Conservation (phyloP, 2,113 vertebrate genomes). For the Aegypius monachus region DNA sequence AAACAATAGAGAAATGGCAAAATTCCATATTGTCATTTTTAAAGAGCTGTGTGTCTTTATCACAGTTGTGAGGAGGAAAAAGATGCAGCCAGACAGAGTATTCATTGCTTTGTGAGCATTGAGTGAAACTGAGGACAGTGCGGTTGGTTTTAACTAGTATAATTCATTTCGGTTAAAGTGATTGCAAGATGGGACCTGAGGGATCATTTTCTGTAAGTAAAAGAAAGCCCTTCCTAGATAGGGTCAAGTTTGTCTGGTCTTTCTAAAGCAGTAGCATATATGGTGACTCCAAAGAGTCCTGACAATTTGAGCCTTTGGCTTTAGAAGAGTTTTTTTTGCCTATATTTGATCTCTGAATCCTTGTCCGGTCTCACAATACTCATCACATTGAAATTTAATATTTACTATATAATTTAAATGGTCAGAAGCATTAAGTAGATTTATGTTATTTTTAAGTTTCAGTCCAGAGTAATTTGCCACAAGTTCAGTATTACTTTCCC, state of each 20-base stretch:
- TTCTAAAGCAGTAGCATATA: not conserved
- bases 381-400: not conserved
- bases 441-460: not conserved
- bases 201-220: not conserved
- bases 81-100: not conserved
- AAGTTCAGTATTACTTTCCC: not conserved
- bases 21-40: not conserved
- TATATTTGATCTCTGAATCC: not conserved
- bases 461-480: not conserved
- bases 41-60: not conserved
- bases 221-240: not conserved
- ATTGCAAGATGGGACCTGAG: not conserved
- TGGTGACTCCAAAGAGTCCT: not conserved
- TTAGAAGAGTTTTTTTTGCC: not conserved
- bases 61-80: not conserved
- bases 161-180: not conserved
- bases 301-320: not conserved
- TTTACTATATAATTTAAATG: not conserved
- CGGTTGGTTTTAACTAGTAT: not conserved
- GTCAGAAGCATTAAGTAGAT: not conserved
- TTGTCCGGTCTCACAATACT: not conserved
- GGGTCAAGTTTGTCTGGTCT: not conserved
- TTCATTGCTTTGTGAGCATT: not conserved
- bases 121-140: not conserved
- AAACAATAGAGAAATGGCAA: not conserved